Evolutionary conservation across 2,113 vertebrate genomes (phyloP).

Genomic region (Tonatia bakeri): DNA sequence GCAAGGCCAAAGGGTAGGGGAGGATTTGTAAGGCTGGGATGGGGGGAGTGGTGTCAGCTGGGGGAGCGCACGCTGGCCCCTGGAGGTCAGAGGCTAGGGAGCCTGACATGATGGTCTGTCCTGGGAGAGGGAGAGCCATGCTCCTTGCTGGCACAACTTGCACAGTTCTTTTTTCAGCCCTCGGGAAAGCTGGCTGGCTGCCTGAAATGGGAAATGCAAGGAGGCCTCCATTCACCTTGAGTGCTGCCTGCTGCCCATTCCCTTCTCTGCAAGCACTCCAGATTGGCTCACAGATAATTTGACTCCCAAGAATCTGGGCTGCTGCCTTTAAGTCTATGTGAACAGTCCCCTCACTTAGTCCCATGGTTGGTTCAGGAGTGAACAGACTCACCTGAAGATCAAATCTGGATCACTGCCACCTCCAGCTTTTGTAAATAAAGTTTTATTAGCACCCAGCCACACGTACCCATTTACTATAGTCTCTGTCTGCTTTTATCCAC

Average conservation of each 20-base stretch:
- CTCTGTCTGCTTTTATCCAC: not conserved
- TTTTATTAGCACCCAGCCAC: not conserved
- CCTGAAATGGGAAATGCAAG: not conserved
- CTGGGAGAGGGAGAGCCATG: not conserved
- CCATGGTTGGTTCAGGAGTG: not conserved
- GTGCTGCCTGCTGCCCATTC: too few species aligned
- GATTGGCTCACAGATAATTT: too few species aligned
- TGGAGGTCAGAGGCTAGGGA: not conserved
- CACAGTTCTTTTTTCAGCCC: not conserved
- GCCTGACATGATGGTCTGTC: not conserved
- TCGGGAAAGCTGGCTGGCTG: not conserved
- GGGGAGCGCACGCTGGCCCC: too few species aligned
- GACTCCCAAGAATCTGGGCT: not conserved
- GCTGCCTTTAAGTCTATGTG: not conserved
- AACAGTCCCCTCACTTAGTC: not conserved
- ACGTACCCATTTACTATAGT: not conserved
- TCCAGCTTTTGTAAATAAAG: not conserved
- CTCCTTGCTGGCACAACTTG: fast-evolving
- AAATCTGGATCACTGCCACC: fast-evolving
- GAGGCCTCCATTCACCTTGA: not conserved
- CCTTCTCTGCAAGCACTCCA: not conserved
- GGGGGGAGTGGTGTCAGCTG: too few species aligned
- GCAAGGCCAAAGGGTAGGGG: not conserved
- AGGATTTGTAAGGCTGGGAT: not conserved
- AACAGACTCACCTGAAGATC: not conserved